phyloP scores from a whole-genome alignment of 2,113 vertebrate genomes.

The Choloepus hoffmanni region DNA sequence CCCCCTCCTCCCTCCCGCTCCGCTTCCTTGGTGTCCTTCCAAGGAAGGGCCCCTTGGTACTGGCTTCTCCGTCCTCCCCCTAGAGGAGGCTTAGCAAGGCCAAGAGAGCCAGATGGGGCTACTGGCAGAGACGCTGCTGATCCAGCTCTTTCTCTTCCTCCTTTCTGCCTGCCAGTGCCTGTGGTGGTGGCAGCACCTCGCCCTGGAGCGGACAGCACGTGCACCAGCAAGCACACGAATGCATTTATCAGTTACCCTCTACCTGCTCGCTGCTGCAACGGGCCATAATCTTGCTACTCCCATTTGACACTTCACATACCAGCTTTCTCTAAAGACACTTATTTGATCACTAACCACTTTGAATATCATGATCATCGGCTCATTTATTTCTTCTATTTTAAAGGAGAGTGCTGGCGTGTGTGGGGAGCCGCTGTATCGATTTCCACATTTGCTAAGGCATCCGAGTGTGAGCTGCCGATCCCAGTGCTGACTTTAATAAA shows the following conservation, averaged over 20 bases:
- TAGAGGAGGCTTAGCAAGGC: conserved; percentile 16
- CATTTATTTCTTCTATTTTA: conserved; percentile 79
- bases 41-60: conserved; percentile 46
- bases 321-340: conserved; percentile 66
- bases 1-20: not conserved
- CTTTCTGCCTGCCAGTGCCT: conserved; percentile 35
- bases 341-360: conserved; percentile 74
- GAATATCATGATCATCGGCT: conserved; percentile 70
- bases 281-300: conserved; percentile 2
- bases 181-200: not conserved
- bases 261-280: not conserved
- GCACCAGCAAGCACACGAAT: not conserved
- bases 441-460: conserved; percentile 71
- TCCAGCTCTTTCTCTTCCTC: conserved; percentile 36
- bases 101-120: conserved; percentile 67
- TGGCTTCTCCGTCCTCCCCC: conserved; percentile 44
- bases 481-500: conserved; percentile 57
- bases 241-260: not conserved
- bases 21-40: conserved; percentile 55
- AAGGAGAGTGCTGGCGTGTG: conserved; percentile 21
- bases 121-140: conserved; percentile 55
- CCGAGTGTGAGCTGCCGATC: conserved; percentile 69
- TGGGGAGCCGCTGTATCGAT: conserved; percentile 58
- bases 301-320: conserved; percentile 56
- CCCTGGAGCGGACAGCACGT: fast-evolving